Percentiles rank a stretch among this genome's conserved stretches.
Evolutionary conservation across 2,888 invertebrate genomes (phyloP).

Genomic region (Drosophila melanocephala): DNA sequence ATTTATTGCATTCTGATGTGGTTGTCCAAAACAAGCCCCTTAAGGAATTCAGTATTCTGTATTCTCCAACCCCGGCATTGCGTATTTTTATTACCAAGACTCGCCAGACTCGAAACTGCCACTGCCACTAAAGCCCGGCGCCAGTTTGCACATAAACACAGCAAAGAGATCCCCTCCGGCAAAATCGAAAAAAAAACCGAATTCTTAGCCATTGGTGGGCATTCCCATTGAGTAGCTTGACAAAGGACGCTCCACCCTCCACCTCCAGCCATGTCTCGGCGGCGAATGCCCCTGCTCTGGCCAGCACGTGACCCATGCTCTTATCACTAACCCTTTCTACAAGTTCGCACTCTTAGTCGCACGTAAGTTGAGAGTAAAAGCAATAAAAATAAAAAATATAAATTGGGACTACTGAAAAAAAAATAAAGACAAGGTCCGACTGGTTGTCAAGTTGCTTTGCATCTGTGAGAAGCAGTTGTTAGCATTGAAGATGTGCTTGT

Average conservation of each 20-base stretch:
- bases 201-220: conserved; percentile 50
- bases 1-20: conserved; percentile 73
- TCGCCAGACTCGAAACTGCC: conserved; percentile 72
- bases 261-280: too few relatives aligned
- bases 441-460: conserved; percentile 61
- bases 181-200: conserved; percentile 23
- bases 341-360: conserved; percentile 61
- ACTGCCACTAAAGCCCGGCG: conserved; percentile 76
- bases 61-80: conserved; percentile 36
- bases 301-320: conserved; percentile 32
- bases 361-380: conserved; percentile 69
- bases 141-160: conserved; percentile 76
- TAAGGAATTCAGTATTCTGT: conserved; percentile 34
- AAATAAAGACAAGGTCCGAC: conserved; percentile 37
- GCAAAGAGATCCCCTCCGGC: conserved; percentile 15
- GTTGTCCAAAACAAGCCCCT: conserved; percentile 28
- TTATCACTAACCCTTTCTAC: conserved; percentile 50
- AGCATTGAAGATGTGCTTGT: conserved; percentile 30
- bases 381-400: conserved; percentile 56
- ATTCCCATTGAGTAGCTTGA: conserved; percentile 34
- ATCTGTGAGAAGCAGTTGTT: conserved; percentile 46
- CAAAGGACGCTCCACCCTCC: conserved; percentile 29
- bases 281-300: not conserved
- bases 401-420: conserved; percentile 54
- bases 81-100: conserved; percentile 70